Evolutionary conservation across 2,113 vertebrate genomes (phyloP).

Genomic region (Onychostoma macrolepis): DNA sequence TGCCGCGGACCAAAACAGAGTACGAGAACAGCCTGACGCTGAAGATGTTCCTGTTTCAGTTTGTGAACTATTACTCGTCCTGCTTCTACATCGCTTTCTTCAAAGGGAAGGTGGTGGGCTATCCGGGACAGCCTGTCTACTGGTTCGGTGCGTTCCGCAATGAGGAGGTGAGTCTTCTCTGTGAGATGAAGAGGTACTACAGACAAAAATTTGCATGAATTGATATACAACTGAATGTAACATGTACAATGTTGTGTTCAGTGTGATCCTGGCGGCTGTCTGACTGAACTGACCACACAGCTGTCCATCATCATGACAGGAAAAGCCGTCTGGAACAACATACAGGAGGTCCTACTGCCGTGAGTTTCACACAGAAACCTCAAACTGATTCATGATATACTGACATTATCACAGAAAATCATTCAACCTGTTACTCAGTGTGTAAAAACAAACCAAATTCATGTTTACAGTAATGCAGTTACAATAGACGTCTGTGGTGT

Average conservation of each 20-base stretch:
- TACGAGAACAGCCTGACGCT: conserved; percentile 97
- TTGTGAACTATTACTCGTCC: conserved; percentile 98
- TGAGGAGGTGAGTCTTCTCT: conserved; percentile 81
- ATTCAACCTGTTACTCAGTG: neutral
- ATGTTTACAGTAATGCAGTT: neutral
- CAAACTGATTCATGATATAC: neutral
- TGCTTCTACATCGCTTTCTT: conserved; percentile 99
- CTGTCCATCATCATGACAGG: conserved; percentile 96
- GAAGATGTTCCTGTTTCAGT: conserved; percentile 99
- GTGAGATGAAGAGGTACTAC: neutral
- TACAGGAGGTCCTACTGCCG: conserved; percentile 93
- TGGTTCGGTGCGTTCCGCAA: conserved; percentile 90
- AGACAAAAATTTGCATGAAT: neutral
- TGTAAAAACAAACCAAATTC: neutral
- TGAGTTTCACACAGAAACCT: conserved; percentile 74
- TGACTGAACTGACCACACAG: conserved; percentile 96
- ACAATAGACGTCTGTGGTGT: neutral
- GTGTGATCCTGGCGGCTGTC: conserved; percentile 94
- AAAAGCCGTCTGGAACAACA: conserved; percentile 93
- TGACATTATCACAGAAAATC: neutral
- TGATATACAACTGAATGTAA: neutral
- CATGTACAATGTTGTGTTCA: conserved; percentile 56
- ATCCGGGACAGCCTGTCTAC: conserved; percentile 86
- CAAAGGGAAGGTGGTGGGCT: conserved; percentile 96
- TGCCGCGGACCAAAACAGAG: conserved; percentile 94